Evolutionary conservation across 2,888 invertebrate genomes (phyloP), one percentile per base, ranked within the genome.

Genomic region (Apocheima hispidaria): DNA sequence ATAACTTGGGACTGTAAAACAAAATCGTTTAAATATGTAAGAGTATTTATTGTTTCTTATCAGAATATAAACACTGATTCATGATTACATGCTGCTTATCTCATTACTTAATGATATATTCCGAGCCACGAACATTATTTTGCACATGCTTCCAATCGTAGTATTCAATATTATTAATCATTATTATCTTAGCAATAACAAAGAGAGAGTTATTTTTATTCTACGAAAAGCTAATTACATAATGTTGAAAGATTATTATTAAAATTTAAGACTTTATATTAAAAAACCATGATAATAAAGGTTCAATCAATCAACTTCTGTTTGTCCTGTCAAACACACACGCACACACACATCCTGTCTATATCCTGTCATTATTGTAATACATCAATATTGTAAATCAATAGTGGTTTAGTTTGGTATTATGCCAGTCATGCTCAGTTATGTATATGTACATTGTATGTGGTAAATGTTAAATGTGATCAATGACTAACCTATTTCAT

Each of bases 51-150:
- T 3, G 2, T 21, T n/a, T 41, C 21, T 41, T 41, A 41, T 41
- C 23, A 41, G 23, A 23, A n/a, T 7, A 23, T 41, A 41, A 21
- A n/a, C 40, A 40, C 23, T 41, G 21, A 41, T 41, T 41, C n/a
- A 41, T 40, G 7, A 20, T 40, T 41, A 23, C 6, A 20, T 10
- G 21, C 6, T 1, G n/a, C 6, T 41, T 41, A 41, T 41, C 41
- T 41, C 6, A 5, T 23, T 41, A 41, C 23, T 5, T 21, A 41
- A 41, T n/a, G 23, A 23, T 41, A 12, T 41, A 18, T 14, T 18
- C 5, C 7, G 3, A 30, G 12, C 10, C 4, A 33, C n/a, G 12
- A 10, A 12, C 1, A 12, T 30, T 30, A 30, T 30, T 3, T 30
- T 33, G n/a, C 33, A 33, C n/a, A 33, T 33, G 33, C 3, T 3